Evolutionary conservation across 2,888 invertebrate species (phyloP).

Genomic region (Tenthredo mesomela): DNA sequence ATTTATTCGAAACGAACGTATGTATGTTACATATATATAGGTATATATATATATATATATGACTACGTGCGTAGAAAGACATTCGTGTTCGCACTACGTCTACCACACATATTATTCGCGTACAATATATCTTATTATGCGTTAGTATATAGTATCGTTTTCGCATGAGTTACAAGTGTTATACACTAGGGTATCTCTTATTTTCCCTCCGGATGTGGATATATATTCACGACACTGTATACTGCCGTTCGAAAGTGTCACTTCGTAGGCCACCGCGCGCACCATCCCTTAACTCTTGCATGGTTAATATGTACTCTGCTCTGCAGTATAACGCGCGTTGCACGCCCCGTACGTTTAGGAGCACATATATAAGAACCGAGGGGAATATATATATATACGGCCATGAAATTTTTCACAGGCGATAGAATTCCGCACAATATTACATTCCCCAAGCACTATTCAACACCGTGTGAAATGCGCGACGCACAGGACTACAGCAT

Average conservation of each 20-base stretch:
- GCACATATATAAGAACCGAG: too few species aligned
- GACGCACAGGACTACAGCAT: background rate
- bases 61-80: background rate
- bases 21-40: background rate
- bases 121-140: background rate
- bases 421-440: conserved; percentile 31
- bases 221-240: background rate
- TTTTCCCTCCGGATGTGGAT: background rate
- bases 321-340: background rate
- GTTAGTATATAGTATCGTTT: background rate
- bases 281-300: too few species aligned
- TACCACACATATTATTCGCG: background rate
- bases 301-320: background rate
- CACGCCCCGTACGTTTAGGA: background rate
- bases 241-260: background rate
- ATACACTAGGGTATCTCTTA: background rate
- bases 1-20: conserved; percentile 39
- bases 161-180: background rate
- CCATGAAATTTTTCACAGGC: background rate
- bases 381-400: background rate
- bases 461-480: background rate
- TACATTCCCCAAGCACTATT: conserved; percentile 11
- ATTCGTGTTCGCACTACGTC: background rate
- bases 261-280: background rate
- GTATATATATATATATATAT: background rate